Percentiles rank a stretch among this genome's conserved stretches.
Evolutionary conservation across 2,113 vertebrate genomes (phyloP).

Genomic region (Speoplatyrhinus poulsoni): DNA sequence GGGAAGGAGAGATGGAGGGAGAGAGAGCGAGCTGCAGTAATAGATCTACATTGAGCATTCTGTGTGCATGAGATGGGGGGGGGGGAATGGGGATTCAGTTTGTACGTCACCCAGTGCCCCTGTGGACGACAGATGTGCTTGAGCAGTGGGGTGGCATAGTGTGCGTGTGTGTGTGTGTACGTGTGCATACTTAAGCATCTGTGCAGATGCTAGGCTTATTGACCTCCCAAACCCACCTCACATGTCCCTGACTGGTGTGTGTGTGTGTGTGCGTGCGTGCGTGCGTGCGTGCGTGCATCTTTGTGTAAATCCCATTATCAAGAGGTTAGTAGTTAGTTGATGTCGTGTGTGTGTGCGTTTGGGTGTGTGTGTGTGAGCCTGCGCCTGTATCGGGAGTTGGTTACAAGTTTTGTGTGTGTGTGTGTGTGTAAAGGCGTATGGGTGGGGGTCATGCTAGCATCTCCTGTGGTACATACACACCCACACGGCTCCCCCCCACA

Average conservation of each 20-base stretch:
- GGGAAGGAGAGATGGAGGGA: too few relatives aligned
- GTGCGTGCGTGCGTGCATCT: slow-evolving; percentile 15
- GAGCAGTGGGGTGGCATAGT: background rate
- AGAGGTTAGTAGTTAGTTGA: background rate
- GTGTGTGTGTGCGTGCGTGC: slow-evolving; percentile 2
- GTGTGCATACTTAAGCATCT: slow-evolving; percentile 66
- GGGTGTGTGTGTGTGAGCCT: slow-evolving; percentile 8
- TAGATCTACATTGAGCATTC: slow-evolving; percentile 65
- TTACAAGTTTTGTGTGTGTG: slow-evolving; percentile 16
- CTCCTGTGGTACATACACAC: slow-evolving; percentile 30
- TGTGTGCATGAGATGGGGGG: slow-evolving; percentile 57
- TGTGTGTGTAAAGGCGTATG: background rate
- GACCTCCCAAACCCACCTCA: background rate
- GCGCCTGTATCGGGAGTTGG: slow-evolving; percentile 18
- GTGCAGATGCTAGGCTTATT: slow-evolving; percentile 14
- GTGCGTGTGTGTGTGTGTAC: slow-evolving; percentile 11
- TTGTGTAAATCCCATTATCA: slow-evolving; percentile 61
- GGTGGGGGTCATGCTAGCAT: too few relatives aligned
- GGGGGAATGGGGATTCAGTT: slow-evolving; percentile 41
- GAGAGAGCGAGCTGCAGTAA: slow-evolving; percentile 41
- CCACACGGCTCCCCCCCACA: slow-evolving; percentile 48
- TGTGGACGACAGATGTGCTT: slow-evolving; percentile 71
- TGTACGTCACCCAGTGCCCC: slow-evolving; percentile 75
- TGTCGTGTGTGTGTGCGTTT: slow-evolving; percentile 32
- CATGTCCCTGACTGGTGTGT: background rate